Conservation (phyloP, 2,797 vertebrate species). For the Acanthiza pusilla region DNA sequence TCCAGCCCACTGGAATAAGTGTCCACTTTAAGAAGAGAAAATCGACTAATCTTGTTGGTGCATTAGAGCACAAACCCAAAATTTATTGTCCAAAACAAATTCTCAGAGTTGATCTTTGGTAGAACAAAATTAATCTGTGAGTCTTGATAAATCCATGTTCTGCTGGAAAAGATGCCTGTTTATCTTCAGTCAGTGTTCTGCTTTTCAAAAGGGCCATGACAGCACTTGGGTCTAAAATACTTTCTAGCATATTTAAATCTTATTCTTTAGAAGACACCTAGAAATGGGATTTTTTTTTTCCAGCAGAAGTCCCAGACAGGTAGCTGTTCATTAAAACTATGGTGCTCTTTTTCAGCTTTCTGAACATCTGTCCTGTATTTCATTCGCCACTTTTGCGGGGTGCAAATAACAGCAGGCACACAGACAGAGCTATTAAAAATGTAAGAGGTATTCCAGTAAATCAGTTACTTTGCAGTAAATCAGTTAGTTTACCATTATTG, state of each 20-base stretch:
- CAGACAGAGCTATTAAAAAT: conserved; percentile 67
- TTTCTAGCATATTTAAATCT: background rate
- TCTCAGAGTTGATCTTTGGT: background rate
- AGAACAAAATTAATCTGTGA: background rate
- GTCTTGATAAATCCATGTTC: background rate
- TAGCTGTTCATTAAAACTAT: background rate
- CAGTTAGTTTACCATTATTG: conserved; percentile 68
- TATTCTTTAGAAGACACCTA: background rate
- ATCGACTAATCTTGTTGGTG: background rate
- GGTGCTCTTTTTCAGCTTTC: background rate
- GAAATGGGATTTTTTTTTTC: background rate
- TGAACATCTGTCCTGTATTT: conserved; percentile 40
- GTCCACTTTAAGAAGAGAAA: background rate
- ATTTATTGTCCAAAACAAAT: background rate
- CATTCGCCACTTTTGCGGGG: conserved; percentile 20
- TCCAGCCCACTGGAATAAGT: background rate
- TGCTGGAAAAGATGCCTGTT: background rate
- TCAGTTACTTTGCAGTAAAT: conserved; percentile 60
- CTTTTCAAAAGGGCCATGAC: background rate
- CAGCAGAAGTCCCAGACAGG: background rate
- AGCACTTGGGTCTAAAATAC: background rate
- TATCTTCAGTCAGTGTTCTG: background rate
- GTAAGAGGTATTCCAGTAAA: conserved; percentile 62
- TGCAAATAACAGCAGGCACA: conserved; percentile 57
- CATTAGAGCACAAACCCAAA: background rate